Conservation (phyloP, 2,797 vertebrate genomes). For the Lutra lutra region DNA sequence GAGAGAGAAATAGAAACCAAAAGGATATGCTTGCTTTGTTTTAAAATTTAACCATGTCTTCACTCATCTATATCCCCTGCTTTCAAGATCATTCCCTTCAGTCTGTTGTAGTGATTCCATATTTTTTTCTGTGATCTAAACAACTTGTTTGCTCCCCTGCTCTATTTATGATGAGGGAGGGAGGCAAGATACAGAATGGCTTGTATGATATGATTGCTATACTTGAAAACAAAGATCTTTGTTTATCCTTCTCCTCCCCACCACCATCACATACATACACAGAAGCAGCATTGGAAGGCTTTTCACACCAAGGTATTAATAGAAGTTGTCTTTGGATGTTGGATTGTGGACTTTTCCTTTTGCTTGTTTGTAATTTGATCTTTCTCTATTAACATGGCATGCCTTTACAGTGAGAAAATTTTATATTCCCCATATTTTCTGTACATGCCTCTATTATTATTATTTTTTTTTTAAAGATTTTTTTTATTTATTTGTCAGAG, state of each 20-base stretch:
- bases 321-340: background rate
- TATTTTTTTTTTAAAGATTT: too few species aligned
- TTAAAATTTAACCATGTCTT: conserved; percentile 31
- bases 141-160: background rate
- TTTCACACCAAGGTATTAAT: background rate
- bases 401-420: background rate
- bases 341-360: background rate
- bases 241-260: background rate
- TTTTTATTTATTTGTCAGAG: too few species aligned
- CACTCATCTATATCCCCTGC: background rate
- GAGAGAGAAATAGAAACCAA: background rate
- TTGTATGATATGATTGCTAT: background rate
- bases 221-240: background rate
- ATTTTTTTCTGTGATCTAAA: background rate
- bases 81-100: background rate
- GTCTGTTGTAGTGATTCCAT: background rate
- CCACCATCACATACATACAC: background rate
- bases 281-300: background rate
- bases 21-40: background rate
- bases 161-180: background rate
- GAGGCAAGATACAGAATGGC: background rate
- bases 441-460: background rate
- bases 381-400: background rate
- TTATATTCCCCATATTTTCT: background rate
- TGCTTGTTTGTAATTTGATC: background rate